These are phyloP conservation scores for Charaxes varanes DNA, from an alignment of 1,140 invertebrate species.

Conservation along the genomic window DNA sequence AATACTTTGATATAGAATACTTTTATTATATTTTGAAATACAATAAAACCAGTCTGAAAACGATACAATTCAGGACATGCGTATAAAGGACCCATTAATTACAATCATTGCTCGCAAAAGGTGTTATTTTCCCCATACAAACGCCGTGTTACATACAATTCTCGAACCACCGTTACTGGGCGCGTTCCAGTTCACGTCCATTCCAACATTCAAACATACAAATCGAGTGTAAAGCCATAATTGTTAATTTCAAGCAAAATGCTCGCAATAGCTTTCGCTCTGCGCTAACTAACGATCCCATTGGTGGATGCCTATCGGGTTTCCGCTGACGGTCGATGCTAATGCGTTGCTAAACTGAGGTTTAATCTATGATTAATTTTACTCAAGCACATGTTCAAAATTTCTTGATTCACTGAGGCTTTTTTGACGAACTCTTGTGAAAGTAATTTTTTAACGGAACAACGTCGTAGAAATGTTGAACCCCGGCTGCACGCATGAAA, in stretches of 20 bases:
- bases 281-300: constrained; percentile 65
- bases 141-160: constrained; percentile 30
- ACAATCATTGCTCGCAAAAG: background rate
- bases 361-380: constrained; percentile 14
- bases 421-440: background rate
- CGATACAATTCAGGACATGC: no score
- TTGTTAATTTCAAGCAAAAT: constrained; percentile 71
- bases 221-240: constrained; percentile 63
- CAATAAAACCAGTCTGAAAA: no score
- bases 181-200: constrained; percentile 33
- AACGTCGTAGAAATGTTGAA: no score
- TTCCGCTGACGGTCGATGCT: constrained; percentile 33
- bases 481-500: no score
- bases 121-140: constrained; percentile 18
- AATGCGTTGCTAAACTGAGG: constrained; percentile 8
- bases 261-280: constrained; percentile 62
- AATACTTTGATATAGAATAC: no score
- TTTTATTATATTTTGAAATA: no score
- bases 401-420: no score
- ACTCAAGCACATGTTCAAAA: no score
- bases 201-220: constrained; percentile 49
- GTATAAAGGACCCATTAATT: background rate
- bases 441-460: no score
- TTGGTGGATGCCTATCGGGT: constrained; percentile 68
- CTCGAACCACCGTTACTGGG: constrained; percentile 34